Conservation (phyloP, 2,888 invertebrate species). For the Tachina grossa region DNA sequence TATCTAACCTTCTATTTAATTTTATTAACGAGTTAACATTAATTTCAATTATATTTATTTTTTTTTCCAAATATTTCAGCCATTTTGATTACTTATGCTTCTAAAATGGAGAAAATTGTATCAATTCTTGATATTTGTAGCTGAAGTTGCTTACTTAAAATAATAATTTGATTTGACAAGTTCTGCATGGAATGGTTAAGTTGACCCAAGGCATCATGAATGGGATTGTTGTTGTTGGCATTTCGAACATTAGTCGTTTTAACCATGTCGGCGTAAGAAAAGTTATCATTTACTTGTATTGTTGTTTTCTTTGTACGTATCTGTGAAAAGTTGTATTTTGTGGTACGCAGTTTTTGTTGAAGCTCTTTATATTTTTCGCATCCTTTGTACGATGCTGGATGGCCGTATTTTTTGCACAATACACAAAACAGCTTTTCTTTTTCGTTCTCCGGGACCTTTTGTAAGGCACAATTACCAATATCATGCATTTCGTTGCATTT, state of each 20-base stretch:
- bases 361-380: constrained; percentile 20
- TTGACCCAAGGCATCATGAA: constrained; percentile 21
- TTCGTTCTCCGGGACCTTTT: constrained; percentile 16
- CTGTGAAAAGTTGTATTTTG: constrained; percentile 33
- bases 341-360: constrained; percentile 32
- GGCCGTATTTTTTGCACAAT: too few species aligned
- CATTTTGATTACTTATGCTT: constrained; percentile 21
- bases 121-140: constrained; percentile 40
- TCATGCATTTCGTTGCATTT: too few species aligned
- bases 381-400: too few species aligned
- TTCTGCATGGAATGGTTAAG: constrained; percentile 39
- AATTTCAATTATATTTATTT: constrained; percentile 19
- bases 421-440: neutral
- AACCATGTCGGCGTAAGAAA: constrained; percentile 22
- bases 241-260: neutral
- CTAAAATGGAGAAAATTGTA: constrained; percentile 30
- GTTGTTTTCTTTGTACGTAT: constrained; percentile 23
- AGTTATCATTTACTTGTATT: constrained; percentile 27
- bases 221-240: constrained; percentile 8
- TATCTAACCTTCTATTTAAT: constrained; percentile 44
- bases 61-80: constrained; percentile 46
- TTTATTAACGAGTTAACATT: constrained; percentile 56
- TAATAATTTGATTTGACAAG: too few species aligned
- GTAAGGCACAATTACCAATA: constrained; percentile 30
- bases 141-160: constrained; percentile 50